phyloP scores from a whole-genome alignment of 2,888 invertebrate genomes.

The Drosophila flavopinicola region DNA sequence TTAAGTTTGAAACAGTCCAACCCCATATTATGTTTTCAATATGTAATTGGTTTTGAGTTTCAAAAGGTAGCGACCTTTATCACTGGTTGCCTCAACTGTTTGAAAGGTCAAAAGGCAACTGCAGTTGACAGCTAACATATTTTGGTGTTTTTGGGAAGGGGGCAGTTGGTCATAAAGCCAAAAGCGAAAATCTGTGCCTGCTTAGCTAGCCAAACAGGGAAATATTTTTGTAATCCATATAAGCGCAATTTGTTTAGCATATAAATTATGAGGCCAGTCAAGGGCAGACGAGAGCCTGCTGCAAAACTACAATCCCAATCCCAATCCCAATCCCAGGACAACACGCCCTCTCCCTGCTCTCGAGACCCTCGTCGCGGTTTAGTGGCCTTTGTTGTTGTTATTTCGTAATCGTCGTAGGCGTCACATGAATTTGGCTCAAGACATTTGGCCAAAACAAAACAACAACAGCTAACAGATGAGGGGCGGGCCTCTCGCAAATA shows the following conservation, averaged over 20 bases:
- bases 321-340: slow-evolving; percentile 1
- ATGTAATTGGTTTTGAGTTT: neutral
- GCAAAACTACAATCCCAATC: slow-evolving; percentile 35
- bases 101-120: slow-evolving; percentile 16
- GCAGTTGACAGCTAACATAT: slow-evolving; percentile 29
- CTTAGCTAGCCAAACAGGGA: slow-evolving; percentile 16
- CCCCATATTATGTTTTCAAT: neutral
- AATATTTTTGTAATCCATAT: slow-evolving; percentile 66
- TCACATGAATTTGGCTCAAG: slow-evolving; percentile 57
- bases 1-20: neutral
- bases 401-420: slow-evolving; percentile 60
- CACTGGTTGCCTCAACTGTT: neutral
- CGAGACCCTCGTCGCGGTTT: slow-evolving; percentile 28
- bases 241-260: slow-evolving; percentile 73
- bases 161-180: slow-evolving; percentile 1
- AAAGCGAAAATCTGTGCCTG: slow-evolving; percentile 29
- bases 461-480: slow-evolving; percentile 47
- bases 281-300: slow-evolving; percentile 30
- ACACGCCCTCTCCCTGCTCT: neutral
- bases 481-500: slow-evolving; percentile 56
- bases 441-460: slow-evolving; percentile 35
- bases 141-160: neutral
- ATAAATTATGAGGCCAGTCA: slow-evolving; percentile 69
- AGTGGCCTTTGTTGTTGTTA: slow-evolving; percentile 16
- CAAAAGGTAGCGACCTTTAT: slow-evolving; percentile 6